Percentiles rank a stretch among this genome's conserved stretches.
Evolutionary conservation across 2,113 vertebrate species (phyloP).

Genomic region (Rhinolophus ferrumequinum): DNA sequence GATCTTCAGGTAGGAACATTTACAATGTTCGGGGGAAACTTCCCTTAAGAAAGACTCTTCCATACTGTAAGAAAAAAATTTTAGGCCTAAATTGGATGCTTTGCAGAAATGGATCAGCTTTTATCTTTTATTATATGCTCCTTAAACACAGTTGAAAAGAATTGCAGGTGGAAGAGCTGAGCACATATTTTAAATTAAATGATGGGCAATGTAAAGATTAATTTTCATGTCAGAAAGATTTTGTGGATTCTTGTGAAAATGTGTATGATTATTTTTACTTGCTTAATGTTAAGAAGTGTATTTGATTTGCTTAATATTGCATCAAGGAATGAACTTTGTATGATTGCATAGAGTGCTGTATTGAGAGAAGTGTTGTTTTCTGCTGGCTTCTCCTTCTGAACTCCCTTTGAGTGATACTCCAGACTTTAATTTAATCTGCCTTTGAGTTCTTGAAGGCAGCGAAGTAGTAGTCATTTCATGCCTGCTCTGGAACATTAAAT

Average conservation of each 20-base stretch:
- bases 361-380: background rate
- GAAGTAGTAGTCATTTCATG: background rate
- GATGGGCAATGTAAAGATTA: background rate
- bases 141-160: background rate
- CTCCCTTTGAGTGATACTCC: background rate
- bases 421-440: background rate
- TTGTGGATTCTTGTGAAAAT: background rate
- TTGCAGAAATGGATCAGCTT: background rate
- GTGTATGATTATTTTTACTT: background rate
- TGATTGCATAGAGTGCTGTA: background rate
- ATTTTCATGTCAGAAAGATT: background rate
- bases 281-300: background rate
- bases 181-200: background rate
- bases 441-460: background rate
- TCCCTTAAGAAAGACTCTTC: background rate
- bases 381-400: background rate
- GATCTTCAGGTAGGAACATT: background rate
- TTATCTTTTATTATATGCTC: background rate
- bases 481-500: rapidly evolving
- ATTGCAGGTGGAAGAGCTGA: background rate
- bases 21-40: background rate
- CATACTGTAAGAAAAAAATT: background rate
- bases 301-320: background rate
- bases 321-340: background rate
- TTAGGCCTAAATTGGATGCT: background rate